Percentiles rank a stretch among this genome's conserved stretches.
These are phyloP conservation scores for Anguilla pacifica DNA, from an alignment of 2,797 vertebrate genomes.

Conservation along the genomic window DNA sequence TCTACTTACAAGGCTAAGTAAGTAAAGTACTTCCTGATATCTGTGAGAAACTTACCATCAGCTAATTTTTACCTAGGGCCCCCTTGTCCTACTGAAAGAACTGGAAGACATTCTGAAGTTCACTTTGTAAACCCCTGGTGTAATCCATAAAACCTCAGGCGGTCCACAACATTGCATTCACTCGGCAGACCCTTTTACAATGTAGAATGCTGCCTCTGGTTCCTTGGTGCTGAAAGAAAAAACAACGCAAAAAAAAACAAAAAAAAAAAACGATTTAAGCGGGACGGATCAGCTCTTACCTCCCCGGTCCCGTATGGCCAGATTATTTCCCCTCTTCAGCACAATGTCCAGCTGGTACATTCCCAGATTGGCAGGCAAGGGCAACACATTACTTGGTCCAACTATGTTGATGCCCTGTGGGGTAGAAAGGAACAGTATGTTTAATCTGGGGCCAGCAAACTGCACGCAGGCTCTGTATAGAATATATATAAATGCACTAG, in stretches of 20 bases:
- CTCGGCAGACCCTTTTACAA: not conserved
- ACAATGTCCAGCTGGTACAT: slow-evolving; percentile 87
- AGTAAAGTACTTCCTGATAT: not conserved
- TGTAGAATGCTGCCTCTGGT: not conserved
- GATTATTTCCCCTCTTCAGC: slow-evolving; percentile 83
- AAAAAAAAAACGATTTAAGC: not conserved
- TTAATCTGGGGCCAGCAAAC: not conserved
- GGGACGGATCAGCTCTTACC: slow-evolving; percentile 62
- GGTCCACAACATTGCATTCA: too few species aligned
- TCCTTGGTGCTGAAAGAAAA: not conserved
- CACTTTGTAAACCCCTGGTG: not conserved
- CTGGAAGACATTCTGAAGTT: not conserved
- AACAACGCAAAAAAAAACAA: not conserved
- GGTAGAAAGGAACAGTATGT: slow-evolving; percentile 27
- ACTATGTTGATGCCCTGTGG: slow-evolving; percentile 66
- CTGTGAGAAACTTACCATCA: not conserved
- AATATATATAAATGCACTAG: too few species aligned
- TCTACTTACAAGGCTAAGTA: too few species aligned
- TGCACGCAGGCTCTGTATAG: not conserved
- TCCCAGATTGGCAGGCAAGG: slow-evolving; percentile 58
- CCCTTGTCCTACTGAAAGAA: not conserved
- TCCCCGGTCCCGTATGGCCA: slow-evolving; percentile 87
- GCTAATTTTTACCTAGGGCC: too few species aligned
- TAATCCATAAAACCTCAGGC: not conserved
- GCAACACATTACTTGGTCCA: slow-evolving; percentile 64